Conservation (phyloP, 2,888 invertebrate genomes). For the Arctia plantaginis region DNA sequence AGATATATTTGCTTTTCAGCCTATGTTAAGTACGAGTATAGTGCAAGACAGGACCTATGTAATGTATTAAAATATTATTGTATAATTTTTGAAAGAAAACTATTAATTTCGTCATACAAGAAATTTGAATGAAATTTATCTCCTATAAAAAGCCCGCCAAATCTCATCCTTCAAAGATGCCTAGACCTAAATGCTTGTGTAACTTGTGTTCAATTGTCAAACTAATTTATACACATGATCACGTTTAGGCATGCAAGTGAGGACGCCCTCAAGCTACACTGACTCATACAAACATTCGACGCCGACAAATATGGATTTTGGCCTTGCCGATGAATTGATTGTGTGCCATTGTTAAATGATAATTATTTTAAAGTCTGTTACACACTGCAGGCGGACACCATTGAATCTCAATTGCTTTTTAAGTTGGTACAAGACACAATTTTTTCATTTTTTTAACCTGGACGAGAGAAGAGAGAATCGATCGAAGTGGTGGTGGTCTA, state of each 20-base stretch:
- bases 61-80: too few species aligned
- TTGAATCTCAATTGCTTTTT: slow-evolving; percentile 6
- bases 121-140: background rate
- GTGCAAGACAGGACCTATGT: too few species aligned
- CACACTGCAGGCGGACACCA: slow-evolving; percentile 17
- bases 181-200: background rate
- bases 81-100: too few species aligned
- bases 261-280: slow-evolving; percentile 29
- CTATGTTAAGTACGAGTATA: background rate
- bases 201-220: slow-evolving; percentile 25
- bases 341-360: slow-evolving; percentile 50
- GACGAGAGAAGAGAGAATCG: too few species aligned
- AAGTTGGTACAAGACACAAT: slow-evolving; percentile 5
- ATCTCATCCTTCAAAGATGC: background rate
- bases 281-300: slow-evolving; percentile 51
- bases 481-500: too few species aligned
- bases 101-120: too few species aligned
- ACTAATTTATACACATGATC: slow-evolving; percentile 34
- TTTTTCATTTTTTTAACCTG: background rate
- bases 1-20: background rate
- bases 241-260: slow-evolving; percentile 35
- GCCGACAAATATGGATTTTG: slow-evolving; percentile 52
- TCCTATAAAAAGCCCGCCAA: background rate
- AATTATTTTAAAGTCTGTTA: slow-evolving; percentile 43
- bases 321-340: slow-evolving; percentile 58